Evolutionary conservation across 53 echinoderm and acorn worm genomes (phyloP), one percentile per base, ranked within the genome.

Genomic region (Echinarachnius parma): DNA sequence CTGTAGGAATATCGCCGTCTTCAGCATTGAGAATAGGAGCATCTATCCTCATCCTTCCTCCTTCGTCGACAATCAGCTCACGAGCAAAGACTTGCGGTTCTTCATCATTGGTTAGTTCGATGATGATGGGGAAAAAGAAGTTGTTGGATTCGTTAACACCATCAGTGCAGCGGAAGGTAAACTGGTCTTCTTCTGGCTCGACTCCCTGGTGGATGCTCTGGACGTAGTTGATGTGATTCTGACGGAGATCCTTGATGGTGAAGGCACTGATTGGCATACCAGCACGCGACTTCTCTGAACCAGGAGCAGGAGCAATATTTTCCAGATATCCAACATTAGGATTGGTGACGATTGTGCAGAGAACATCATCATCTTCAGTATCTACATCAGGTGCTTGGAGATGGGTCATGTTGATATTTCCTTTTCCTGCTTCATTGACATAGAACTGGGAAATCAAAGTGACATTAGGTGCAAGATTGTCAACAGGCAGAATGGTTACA

Each of bases 151-250:
- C 57, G 75, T 88, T 98, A 34, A 82, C 82, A 61, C 92, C 98
- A 83, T 98, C 98, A 10, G 98, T 85, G 70, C 98, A 98, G 28
- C 59, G 77, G 48, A 88, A 85, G 10, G 80, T 85, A 46, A 98
- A 98, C 56, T 79, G 82, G 34, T 98, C 98, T 63, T 83, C 80
- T 21, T 87, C 72, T 7, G 98, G 98, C 52, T 98, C 98, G 4
- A 61, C 36, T 20, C 83, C 78, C 54, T 60, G 65, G 46, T 88
- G 80, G 64, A 98, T 88, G 35, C 91, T 98, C 77, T 98, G 91
- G 31, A 98, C 98, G 59, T 91, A 98, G 83, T 91, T 91, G 98
- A 98, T 83, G 81, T 98, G 98, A 30, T 88, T 80, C n/a, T 88
- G 85, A 35, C 88, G 82, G 19, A 98, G 77, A 80, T 98, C 98